Evolutionary conservation across 2,797 vertebrate species (phyloP).

Genomic region (Thunnus albacares): DNA sequence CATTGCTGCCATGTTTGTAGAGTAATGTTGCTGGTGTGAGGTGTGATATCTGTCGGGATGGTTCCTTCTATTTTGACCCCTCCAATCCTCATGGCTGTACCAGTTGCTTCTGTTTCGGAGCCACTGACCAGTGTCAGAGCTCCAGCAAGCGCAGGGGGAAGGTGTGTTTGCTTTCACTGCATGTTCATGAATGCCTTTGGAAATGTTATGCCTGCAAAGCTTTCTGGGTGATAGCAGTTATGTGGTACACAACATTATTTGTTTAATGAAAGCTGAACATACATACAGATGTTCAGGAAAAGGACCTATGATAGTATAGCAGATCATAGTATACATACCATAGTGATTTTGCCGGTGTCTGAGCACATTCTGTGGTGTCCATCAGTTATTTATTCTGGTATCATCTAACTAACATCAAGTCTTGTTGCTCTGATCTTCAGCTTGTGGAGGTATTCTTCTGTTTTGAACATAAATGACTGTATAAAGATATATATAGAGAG

Average conservation of each 20-base stretch:
- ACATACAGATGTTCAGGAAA: constrained; percentile 27
- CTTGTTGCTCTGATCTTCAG: not conserved
- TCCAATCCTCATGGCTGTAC: constrained; percentile 91
- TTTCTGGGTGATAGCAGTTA: constrained; percentile 18
- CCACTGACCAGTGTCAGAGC: constrained; percentile 87
- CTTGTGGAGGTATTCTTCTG: not conserved
- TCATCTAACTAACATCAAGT: no score
- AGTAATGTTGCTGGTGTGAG: constrained; percentile 89
- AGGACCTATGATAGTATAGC: not conserved
- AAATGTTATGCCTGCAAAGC: constrained; percentile 30
- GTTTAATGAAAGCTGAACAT: constrained; percentile 16
- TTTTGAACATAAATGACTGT: not conserved
- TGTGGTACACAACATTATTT: not conserved
- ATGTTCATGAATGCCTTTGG: constrained; percentile 45
- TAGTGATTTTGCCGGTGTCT: not conserved
- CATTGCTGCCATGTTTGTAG: constrained; percentile 74
- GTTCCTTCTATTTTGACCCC: constrained; percentile 91
- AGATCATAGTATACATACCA: not conserved
- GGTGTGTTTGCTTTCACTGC: constrained; percentile 81
- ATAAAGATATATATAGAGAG: not conserved
- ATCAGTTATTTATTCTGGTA: not conserved
- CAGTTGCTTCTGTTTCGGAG: constrained; percentile 94
- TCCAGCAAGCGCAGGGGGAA: constrained; percentile 89
- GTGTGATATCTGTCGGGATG: constrained; percentile 89
- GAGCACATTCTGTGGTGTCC: not conserved